phyloP scores from a whole-genome alignment of 1,140 invertebrate genomes.

The Sycophila sp. region DNA sequence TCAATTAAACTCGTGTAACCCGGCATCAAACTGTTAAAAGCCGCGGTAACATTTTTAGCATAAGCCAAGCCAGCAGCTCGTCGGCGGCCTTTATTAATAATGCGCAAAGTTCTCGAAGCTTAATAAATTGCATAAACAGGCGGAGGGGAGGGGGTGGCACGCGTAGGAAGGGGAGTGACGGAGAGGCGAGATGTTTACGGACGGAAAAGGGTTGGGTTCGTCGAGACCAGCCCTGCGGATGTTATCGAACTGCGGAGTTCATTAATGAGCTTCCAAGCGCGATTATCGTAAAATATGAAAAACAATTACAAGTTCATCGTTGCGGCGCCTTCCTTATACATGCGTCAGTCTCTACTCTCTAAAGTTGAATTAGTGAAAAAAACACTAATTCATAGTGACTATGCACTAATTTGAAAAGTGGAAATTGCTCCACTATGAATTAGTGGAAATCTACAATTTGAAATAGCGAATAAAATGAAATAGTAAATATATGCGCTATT shows the following conservation, averaged over 20 bases:
- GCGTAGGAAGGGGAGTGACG: neutral
- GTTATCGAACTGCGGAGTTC: conserved; percentile 15
- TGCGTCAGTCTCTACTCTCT: neutral
- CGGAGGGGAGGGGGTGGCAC: neutral
- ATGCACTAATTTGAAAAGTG: too few relatives aligned
- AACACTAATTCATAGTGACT: too few relatives aligned
- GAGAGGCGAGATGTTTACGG: too few relatives aligned
- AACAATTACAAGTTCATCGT: conserved; percentile 19
- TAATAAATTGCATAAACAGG: conserved; percentile 12
- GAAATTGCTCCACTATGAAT: too few relatives aligned
- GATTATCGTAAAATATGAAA: conserved; percentile 12
- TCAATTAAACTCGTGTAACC: too few relatives aligned
- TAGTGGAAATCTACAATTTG: too few relatives aligned
- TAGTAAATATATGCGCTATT: too few relatives aligned
- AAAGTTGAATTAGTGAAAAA: too few relatives aligned
- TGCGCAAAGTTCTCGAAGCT: conserved; percentile 5
- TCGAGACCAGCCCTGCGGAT: too few relatives aligned
- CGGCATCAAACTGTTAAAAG: neutral
- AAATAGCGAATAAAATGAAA: too few relatives aligned
- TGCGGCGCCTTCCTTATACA: neutral
- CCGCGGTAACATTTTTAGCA: neutral
- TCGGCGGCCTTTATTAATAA: neutral
- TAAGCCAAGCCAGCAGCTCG: neutral
- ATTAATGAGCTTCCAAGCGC: conserved; percentile 15
- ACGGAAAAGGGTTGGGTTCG: too few relatives aligned